These are phyloP conservation scores for pig (Sus scrofa) DNA, from an alignment of 2,113 vertebrate genomes.

Conservation along the genomic window DNA sequence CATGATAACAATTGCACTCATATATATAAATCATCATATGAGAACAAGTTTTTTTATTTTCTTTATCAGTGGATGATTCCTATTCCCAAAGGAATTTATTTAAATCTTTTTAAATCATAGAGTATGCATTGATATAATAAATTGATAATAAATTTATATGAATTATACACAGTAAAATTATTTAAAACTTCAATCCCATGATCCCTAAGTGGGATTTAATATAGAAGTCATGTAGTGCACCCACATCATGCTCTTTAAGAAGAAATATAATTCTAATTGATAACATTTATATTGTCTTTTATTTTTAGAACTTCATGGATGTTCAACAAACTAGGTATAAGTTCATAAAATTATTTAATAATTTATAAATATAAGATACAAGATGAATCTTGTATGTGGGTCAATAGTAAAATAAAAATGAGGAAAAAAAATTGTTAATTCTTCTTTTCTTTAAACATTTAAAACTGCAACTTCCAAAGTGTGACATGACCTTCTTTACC, in stretches of 20 bases:
- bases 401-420: background rate
- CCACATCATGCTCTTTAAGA: background rate
- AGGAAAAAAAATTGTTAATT: background rate
- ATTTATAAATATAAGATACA: background rate
- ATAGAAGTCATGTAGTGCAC: background rate
- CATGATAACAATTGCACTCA: background rate
- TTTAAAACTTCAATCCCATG: background rate
- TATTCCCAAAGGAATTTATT: slow-evolving; percentile 3
- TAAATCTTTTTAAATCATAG: background rate
- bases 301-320: background rate
- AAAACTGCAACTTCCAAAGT: background rate
- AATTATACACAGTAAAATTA: background rate
- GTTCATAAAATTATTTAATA: background rate
- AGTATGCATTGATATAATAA: background rate
- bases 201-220: background rate
- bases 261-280: slow-evolving; percentile 10
- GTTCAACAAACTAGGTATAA: background rate
- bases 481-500: background rate
- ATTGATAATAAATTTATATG: background rate
- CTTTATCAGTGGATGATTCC: background rate
- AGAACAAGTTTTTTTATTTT: too few species aligned
- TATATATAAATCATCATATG: background rate
- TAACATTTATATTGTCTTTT: background rate
- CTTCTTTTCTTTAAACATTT: background rate
- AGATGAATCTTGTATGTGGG: background rate